These are phyloP conservation scores for Yponomeuta cagnagella DNA, from an alignment of 2,888 invertebrate genomes.

Conservation along the genomic window DNA sequence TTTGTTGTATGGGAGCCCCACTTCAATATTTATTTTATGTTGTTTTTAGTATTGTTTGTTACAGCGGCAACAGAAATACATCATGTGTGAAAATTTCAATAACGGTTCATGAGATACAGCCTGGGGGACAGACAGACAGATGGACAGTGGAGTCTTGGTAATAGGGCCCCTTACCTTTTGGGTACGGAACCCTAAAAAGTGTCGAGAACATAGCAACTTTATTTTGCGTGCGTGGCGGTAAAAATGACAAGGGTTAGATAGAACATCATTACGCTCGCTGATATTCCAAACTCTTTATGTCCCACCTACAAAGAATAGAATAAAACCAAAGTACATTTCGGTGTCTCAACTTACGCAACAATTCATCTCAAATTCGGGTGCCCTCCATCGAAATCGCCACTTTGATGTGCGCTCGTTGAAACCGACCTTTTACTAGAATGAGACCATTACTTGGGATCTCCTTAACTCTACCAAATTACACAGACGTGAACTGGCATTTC, in stretches of 20 bases:
- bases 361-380: background rate
- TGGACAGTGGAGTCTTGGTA: too few species aligned
- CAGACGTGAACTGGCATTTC: background rate
- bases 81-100: too few species aligned
- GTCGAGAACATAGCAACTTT: background rate
- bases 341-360: background rate
- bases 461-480: background rate
- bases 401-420: background rate
- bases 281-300: background rate
- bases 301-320: background rate
- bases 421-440: conserved; percentile 1
- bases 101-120: too few species aligned
- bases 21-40: too few species aligned
- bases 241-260: background rate
- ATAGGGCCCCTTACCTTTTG: too few species aligned
- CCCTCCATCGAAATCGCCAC: background rate
- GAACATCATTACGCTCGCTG: background rate
- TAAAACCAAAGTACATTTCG: background rate
- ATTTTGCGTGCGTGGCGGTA: background rate
- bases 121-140: too few species aligned
- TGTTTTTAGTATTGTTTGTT: too few species aligned
- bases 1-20: too few species aligned
- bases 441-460: background rate
- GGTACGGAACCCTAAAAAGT: background rate
- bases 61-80: too few species aligned